Conservation (phyloP, 2,797 vertebrate genomes). For the Oreonectes daqikongensis region DNA sequence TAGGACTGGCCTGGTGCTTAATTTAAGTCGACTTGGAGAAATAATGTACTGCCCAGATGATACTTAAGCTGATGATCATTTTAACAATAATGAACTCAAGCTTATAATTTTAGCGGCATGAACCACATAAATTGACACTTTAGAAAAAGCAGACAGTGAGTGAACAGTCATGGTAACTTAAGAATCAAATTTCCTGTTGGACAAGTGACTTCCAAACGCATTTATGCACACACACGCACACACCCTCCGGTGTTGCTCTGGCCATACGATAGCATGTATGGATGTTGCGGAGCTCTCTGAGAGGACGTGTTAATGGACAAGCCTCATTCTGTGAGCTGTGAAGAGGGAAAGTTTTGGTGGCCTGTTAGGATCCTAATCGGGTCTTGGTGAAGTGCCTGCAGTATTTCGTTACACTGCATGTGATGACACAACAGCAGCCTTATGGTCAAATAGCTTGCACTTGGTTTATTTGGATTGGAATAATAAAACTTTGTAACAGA, state of each 20-base stretch:
- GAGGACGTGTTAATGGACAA: conserved; percentile 65
- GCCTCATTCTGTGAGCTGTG: conserved; percentile 35
- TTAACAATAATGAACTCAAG: conserved; percentile 15
- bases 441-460: conserved; percentile 14
- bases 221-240: conserved; percentile 9
- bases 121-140: conserved; percentile 31
- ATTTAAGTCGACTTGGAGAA: conserved; percentile 28
- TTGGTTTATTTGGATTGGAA: not conserved
- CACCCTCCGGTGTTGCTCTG: conserved; percentile 46
- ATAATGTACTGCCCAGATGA: not conserved
- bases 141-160: conserved; percentile 10
- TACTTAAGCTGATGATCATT: conserved; percentile 28
- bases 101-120: not conserved
- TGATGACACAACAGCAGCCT: conserved; percentile 50
- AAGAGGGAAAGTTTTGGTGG: conserved; percentile 41
- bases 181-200: conserved; percentile 39
- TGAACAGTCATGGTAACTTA: conserved; percentile 9
- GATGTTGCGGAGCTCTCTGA: conserved; percentile 66
- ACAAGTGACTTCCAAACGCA: conserved; percentile 6
- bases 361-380: conserved; percentile 30
- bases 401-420: conserved; percentile 46
- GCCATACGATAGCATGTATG: conserved; percentile 61
- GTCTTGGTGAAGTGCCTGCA: conserved; percentile 23
- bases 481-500: too few relatives aligned
- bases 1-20: not conserved